Evolutionary conservation across 2,113 vertebrate species (phyloP).

Genomic region (Pan paniscus): DNA sequence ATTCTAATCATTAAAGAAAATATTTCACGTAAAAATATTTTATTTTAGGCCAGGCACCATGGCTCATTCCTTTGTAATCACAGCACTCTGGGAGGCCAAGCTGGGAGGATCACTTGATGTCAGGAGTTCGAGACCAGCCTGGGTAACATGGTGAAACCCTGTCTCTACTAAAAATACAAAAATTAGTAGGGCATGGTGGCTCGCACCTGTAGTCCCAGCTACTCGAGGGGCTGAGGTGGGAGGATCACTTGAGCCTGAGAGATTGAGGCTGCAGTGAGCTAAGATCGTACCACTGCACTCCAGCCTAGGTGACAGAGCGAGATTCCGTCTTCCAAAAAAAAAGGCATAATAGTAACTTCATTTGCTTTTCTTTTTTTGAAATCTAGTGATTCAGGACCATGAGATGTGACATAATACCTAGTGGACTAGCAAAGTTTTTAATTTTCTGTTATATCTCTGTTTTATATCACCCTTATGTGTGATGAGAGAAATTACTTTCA

Average conservation of each 20-base stretch:
- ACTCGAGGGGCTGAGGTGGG: too few relatives aligned
- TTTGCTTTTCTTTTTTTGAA: slow-evolving; percentile 1
- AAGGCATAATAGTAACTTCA: not conserved
- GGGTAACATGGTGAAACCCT: too few relatives aligned
- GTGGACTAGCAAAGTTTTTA: not conserved
- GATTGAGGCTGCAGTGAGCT: too few relatives aligned
- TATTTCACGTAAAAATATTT: slow-evolving; percentile 1
- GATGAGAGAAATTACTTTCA: slow-evolving; percentile 63
- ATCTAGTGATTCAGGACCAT: not conserved
- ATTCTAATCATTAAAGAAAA: not conserved
- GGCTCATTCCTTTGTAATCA: too few relatives aligned
- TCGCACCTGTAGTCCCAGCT: too few relatives aligned
- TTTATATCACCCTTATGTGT: slow-evolving; percentile 14
- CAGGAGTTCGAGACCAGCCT: too few relatives aligned
- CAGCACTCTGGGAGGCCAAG: too few relatives aligned
- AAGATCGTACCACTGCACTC: too few relatives aligned
- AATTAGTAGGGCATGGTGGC: too few relatives aligned
- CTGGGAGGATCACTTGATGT: too few relatives aligned
- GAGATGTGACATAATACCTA: slow-evolving; percentile 14
- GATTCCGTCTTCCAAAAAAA: not conserved
- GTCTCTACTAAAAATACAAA: too few relatives aligned
- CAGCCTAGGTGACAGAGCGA: not conserved
- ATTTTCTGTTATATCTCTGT: slow-evolving; percentile 47
- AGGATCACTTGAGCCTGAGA: too few relatives aligned
- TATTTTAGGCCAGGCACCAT: not conserved